Evolutionary conservation across 37 sponge, comb jelly and placozoan genomes (phyloP).

Genomic region (Geodia barretti): DNA sequence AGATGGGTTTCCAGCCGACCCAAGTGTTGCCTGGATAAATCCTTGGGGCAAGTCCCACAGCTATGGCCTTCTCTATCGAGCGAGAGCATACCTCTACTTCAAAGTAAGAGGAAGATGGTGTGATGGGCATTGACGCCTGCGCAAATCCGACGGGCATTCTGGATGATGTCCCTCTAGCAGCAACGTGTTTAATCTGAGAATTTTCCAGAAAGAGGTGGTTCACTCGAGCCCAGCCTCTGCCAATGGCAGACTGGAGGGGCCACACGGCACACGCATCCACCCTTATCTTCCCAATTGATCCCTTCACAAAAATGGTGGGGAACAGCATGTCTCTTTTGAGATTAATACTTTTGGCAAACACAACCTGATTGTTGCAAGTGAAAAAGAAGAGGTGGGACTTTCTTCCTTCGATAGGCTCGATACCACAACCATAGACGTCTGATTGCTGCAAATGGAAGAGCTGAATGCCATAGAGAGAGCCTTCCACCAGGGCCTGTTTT

Average conservation of each 20-base stretch:
- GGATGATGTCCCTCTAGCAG: neutral
- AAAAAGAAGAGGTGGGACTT: conserved; percentile 40
- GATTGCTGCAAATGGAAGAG: neutral
- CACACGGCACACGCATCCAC: conserved; percentile 61
- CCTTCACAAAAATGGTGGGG: conserved; percentile 36
- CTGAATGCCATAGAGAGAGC: neutral
- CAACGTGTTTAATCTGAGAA: conserved; percentile 8
- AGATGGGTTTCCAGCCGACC: conserved; percentile 29
- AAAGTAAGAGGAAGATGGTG: conserved; percentile 46
- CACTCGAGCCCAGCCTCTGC: conserved; percentile 58
- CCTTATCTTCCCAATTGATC: conserved; percentile 9
- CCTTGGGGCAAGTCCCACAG: conserved; percentile 55
- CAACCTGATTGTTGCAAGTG: conserved; percentile 36
- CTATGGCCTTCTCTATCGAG: conserved; percentile 48
- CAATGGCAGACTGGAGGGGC: conserved; percentile 57
- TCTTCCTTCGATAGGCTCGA: conserved; percentile 5
- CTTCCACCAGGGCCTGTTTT: conserved; percentile 13
- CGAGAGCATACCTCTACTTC: conserved; percentile 60
- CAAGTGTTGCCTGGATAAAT: conserved; percentile 24
- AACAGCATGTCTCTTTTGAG: neutral
- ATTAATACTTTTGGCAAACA: conserved; percentile 23
- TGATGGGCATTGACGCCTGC: conserved; percentile 47
- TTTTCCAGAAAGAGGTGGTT: conserved; percentile 26
- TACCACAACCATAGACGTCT: conserved; percentile 48
- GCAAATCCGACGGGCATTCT: conserved; percentile 47